Percentiles rank a stretch among this genome's conserved stretches.
Evolutionary conservation across 1,140 invertebrate species (phyloP).

Genomic region (Nasonia giraulti): DNA sequence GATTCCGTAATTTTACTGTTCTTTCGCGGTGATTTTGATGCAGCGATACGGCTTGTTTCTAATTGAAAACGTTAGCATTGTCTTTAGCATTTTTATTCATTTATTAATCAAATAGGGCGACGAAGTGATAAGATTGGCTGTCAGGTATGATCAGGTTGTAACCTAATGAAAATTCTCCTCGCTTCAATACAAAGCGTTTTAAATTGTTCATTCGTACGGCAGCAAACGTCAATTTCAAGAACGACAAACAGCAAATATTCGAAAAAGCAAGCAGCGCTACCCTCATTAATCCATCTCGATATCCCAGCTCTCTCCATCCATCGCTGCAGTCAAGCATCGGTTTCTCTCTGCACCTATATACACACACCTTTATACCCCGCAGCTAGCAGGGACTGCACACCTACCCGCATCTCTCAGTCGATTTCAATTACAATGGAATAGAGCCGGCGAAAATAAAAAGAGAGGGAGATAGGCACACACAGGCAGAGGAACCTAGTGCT

Average conservation of each 20-base stretch:
- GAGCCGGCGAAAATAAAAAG: neutral
- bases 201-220: neutral
- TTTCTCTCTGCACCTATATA: too few relatives aligned
- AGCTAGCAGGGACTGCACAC: neutral
- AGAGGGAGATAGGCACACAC: neutral
- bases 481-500: neutral
- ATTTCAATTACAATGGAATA: constrained; percentile 2
- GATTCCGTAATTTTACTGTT: too few relatives aligned
- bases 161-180: neutral
- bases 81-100: too few relatives aligned
- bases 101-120: too few relatives aligned
- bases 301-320: neutral
- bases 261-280: neutral
- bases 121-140: too few relatives aligned
- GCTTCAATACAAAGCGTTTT: too few relatives aligned
- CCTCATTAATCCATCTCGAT: neutral
- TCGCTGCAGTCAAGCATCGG: too few relatives aligned
- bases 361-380: neutral
- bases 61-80: too few relatives aligned
- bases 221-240: neutral
- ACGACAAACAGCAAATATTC: neutral
- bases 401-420: neutral
- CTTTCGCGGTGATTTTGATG: too few relatives aligned
- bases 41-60: too few relatives aligned
- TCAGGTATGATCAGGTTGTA: too few relatives aligned